Percentiles rank a stretch among this genome's conserved stretches.
Evolutionary conservation across 1,140 invertebrate genomes (phyloP).

Genomic region (Caenorhabditis tropicalis): DNA sequence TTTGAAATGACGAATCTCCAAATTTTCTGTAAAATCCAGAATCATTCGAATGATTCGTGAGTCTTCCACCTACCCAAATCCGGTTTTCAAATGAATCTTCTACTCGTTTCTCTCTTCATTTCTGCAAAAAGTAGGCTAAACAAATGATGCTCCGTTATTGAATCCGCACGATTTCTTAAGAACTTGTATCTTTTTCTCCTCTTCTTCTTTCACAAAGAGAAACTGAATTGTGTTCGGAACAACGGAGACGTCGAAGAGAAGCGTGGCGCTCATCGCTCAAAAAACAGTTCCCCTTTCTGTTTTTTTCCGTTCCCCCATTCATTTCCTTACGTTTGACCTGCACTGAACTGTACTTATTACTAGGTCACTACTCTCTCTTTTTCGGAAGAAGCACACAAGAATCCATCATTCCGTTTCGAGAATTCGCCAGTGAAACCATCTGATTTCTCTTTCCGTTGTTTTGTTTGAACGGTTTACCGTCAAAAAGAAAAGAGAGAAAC

Average conservation of each 20-base stretch:
- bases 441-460: slow-evolving; percentile 38
- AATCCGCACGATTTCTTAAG: not conserved
- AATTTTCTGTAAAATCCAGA: not conserved
- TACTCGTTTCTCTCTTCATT: not conserved
- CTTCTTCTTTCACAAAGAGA: not conserved
- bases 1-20: not conserved
- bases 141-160: not conserved
- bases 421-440: slow-evolving; percentile 32
- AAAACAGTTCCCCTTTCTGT: not conserved
- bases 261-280: slow-evolving; percentile 11
- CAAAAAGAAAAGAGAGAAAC: slow-evolving; percentile 2
- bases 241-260: not conserved
- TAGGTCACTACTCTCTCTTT: slow-evolving; percentile 31
- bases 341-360: slow-evolving; percentile 38
- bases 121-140: slow-evolving; percentile 38
- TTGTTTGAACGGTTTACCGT: not conserved
- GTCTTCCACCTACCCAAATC: slow-evolving; percentile 2
- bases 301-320: not conserved
- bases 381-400: slow-evolving; percentile 2
- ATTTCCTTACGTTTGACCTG: slow-evolving; percentile 38
- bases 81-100: not conserved
- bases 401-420: slow-evolving; percentile 35
- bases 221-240: not conserved
- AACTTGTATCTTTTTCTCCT: not conserved
- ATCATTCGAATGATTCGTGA: not conserved